phyloP scores from a whole-genome alignment of 37 sponge, comb jelly and placozoan genomes.

The Beroe ovata region DNA sequence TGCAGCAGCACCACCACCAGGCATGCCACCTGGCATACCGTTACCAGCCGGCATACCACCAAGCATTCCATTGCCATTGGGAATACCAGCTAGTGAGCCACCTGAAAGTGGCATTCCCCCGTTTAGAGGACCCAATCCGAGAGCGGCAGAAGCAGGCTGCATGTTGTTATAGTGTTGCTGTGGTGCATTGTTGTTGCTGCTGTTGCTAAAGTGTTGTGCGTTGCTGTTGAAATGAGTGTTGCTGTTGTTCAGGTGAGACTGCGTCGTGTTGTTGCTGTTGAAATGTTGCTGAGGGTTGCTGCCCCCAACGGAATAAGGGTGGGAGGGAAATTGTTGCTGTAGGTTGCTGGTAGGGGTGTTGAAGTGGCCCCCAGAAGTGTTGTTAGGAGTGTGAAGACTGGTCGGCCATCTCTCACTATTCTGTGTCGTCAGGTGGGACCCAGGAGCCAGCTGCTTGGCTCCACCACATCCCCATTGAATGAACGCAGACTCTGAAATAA shows the following conservation, averaged over 20 bases:
- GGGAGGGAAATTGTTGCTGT: conserved; percentile 17
- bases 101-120: background rate
- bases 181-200: background rate
- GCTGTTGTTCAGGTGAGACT: background rate
- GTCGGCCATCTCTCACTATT: background rate
- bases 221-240: background rate
- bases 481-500: conserved; percentile 52
- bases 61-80: no score
- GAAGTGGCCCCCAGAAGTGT: background rate
- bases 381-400: conserved; percentile 4
- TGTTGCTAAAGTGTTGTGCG: background rate
- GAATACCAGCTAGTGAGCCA: background rate
- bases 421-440: conserved; percentile 21
- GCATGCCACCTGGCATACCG: background rate
- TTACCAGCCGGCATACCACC: background rate
- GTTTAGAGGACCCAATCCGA: background rate
- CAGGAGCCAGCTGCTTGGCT: conserved; percentile 60
- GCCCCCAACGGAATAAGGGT: background rate
- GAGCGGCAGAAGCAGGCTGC: background rate
- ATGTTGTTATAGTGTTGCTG: background rate
- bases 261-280: conserved; percentile 16
- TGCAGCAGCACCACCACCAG: background rate
- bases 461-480: conserved; percentile 43
- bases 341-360: conserved; percentile 3
- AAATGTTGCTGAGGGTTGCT: conserved; percentile 12